Evolutionary conservation across 2,113 vertebrate genomes (phyloP), one percentile per base, ranked within the genome.

Genomic region (Parus major): DNA sequence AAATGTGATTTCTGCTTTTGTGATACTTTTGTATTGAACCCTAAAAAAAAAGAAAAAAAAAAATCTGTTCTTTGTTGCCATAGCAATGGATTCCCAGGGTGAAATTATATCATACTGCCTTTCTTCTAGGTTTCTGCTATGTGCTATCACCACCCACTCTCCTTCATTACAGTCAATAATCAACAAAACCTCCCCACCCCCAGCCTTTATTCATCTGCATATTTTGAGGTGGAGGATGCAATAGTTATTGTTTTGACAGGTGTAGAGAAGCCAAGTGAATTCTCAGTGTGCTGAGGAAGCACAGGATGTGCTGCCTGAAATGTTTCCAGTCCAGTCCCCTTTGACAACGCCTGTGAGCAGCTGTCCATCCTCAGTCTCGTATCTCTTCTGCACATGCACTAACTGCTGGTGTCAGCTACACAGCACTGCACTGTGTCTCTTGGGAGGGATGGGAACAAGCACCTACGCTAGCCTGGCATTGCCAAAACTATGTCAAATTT

Each of bases 21-120:
- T 84, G 64, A 86, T 96, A 92, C 84, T 96, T 94, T 90, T 64
- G 60, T 91, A 94, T 88, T 88, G 78, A 94, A 93, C 14, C 21
- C 39, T 93, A 69, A 50, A 55, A 63, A 49, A 24, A 44, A 42
- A 29, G 24, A 20, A 29, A 41, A 57, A 78, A 60, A 53, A 80
- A 71, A 93, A 81, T 80, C 81, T 96, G 36, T 95, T 95, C 95
- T 97, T 96, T 97, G 98, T 98, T 98, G 95, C 98, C 97, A 98
- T 98, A 97, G 98, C 82, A 88, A 98, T 98, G 92, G 94, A 96
- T 93, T 98, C 92, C 90, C 96, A 94, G 86, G 93, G 96, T 96
- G 95, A 97, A 97, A 97, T 98, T 95, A 95, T 97, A 97, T 97
- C 95, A 97, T 88, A 86, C 91, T 96, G 97, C 94, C 94, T 97